phyloP scores from a whole-genome alignment of 1,140 invertebrate genomes.

The Olivierus martensii region DNA sequence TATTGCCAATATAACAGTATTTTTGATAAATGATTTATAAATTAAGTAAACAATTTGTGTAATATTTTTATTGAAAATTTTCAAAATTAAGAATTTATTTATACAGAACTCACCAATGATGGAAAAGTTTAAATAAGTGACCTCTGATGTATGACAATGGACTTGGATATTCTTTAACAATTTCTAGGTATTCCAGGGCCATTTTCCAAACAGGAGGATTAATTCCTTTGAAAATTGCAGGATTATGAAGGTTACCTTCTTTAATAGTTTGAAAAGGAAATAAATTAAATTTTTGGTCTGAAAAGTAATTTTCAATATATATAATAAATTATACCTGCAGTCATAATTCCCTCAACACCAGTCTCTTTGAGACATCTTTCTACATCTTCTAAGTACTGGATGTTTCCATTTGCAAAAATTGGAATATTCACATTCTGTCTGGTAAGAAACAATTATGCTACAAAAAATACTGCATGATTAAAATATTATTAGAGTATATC shows the following conservation, averaged over 20 bases:
- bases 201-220: constrained; percentile 71
- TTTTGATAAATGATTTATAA: too few species aligned
- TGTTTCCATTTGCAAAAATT: constrained; percentile 95
- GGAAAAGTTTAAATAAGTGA: constrained; percentile 93
- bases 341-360: constrained; percentile 60
- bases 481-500: constrained; percentile 3
- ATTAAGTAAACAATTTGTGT: too few species aligned
- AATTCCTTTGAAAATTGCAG: constrained; percentile 63
- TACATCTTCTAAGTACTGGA: constrained; percentile 80
- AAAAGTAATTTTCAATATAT: background rate
- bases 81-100: too few species aligned
- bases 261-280: constrained; percentile 30
- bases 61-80: too few species aligned
- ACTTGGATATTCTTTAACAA: constrained; percentile 71
- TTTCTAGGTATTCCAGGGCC: constrained; percentile 73
- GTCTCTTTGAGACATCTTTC: constrained; percentile 70
- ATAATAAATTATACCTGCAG: constrained; percentile 28
- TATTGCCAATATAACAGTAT: too few species aligned
- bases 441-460: constrained; percentile 4
- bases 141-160: constrained; percentile 80
- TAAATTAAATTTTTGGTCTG: too few species aligned
- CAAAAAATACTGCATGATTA: background rate
- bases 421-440: constrained; percentile 78
- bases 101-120: constrained; percentile 63
- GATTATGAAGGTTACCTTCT: constrained; percentile 93